Conservation (phyloP, 1,140 invertebrate species). For the Drosophila trapezifrons region DNA sequence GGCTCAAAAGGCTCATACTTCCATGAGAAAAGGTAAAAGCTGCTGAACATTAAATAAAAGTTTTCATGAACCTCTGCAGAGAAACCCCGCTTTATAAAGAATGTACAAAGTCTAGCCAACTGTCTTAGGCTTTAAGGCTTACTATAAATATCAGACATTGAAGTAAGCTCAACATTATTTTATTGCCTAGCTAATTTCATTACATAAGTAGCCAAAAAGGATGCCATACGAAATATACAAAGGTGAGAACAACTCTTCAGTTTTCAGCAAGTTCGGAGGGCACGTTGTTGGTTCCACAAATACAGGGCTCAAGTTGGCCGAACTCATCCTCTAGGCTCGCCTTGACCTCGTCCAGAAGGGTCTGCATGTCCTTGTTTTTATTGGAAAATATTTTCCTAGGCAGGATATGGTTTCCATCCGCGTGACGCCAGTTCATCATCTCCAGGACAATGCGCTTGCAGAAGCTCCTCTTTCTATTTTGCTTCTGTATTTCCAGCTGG, state of each 20-base stretch:
- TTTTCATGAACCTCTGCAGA: background rate
- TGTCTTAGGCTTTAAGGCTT: too few relatives aligned
- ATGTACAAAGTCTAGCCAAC: too few relatives aligned
- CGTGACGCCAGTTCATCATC: conserved; percentile 8
- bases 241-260: background rate
- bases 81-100: too few relatives aligned
- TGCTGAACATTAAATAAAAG: background rate
- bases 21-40: background rate
- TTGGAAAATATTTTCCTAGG: background rate
- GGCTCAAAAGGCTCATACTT: background rate
- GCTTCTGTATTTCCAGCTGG: too few relatives aligned
- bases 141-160: too few relatives aligned
- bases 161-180: too few relatives aligned
- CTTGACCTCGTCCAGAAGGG: background rate
- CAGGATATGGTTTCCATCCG: background rate
- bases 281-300: background rate
- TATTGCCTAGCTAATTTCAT: background rate
- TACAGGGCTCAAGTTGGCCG: conserved; percentile 6
- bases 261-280: background rate
- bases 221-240: conserved; percentile 8
- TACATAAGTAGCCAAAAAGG: background rate
- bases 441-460: background rate
- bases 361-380: background rate
- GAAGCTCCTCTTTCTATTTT: background rate
- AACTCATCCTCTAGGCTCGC: background rate